Evolutionary conservation across 1,140 invertebrate genomes (phyloP), one percentile per base, ranked within the genome.

Genomic region (Drosophila lacteicornis): DNA sequence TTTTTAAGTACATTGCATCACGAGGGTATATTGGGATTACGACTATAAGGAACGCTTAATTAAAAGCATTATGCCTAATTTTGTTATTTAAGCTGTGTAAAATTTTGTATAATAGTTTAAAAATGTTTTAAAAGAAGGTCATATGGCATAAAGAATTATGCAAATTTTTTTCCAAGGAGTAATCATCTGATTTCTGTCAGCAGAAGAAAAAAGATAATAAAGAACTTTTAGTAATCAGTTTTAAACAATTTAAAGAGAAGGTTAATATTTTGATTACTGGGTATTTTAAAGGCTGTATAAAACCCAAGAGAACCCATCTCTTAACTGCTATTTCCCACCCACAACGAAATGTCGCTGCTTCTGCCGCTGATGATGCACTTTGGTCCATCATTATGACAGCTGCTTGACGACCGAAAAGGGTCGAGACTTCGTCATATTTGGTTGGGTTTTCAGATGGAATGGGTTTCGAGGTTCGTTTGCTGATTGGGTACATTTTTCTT

Each of bases 361-460:
- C 56, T 56, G 43, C 45, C 65, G 73, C 58, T 75, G 67, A 75
- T 86, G 70, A 56, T 86, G 83, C 83, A 87, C 80, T 87, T 88
- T 87, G 83, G 83, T 88, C 80, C 83, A 80, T 88, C 84, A 87
- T 87, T 88, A 88, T 87, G 83, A 87, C 83, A 87, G 83, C 84
- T 87, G 83, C 83, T 87, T 87, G 80, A 87, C 83, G 84, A 87
- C 83, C 77, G 19, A 80, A 84, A 86, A 68, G 73, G 71, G 67
- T 70, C 49, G 67, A 36, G 15, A 67, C 49, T 68, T 68, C 19
- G 67, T 56, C 62, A 46, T 33, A 49, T 36, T 56, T 67, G 62
- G 46, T 58, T 38, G 53, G 61, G 55, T 33, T 53, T 56, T 42
- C 19, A n/a, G 30, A 8, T 42, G 62, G 57, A 40, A 61, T 49